Conservation (phyloP, 2,888 invertebrate species). For the Encarsia formosa region DNA sequence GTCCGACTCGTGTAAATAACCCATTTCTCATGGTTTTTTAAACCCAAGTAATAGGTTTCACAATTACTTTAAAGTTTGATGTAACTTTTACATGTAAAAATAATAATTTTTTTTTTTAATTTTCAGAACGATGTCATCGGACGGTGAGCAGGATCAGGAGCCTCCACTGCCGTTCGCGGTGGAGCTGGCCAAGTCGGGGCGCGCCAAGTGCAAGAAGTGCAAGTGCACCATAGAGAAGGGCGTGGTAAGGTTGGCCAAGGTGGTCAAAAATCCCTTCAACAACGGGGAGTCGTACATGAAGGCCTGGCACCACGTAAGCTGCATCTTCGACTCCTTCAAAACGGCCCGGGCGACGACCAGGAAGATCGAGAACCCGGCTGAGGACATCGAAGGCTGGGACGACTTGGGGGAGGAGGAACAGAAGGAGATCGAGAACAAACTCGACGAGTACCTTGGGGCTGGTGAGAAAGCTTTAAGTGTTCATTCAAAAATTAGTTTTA, state of each 20-base stretch:
- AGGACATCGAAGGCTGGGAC: constrained; percentile 77
- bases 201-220: constrained; percentile 83
- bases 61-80: not conserved
- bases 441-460: constrained; percentile 60
- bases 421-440: constrained; percentile 59
- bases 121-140: constrained; percentile 40
- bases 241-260: constrained; percentile 71
- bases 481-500: not conserved
- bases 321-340: constrained; percentile 74
- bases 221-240: constrained; percentile 73
- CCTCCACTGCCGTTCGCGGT: constrained; percentile 63
- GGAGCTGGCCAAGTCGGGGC: constrained; percentile 76
- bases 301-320: constrained; percentile 76
- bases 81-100: not conserved
- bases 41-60: not conserved
- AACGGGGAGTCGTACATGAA: constrained; percentile 75
- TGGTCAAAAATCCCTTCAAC: constrained; percentile 76
- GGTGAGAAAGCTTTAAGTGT: constrained; percentile 29
- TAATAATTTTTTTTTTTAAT: not conserved
- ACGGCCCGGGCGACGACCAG: constrained; percentile 78
- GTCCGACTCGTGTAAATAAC: too few species aligned
- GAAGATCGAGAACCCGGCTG: constrained; percentile 69
- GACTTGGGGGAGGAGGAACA: constrained; percentile 65
- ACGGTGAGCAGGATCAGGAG: constrained; percentile 41
- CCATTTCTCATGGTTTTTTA: too few species aligned